These are phyloP conservation scores for Drosophila malerkotliana DNA, from an alignment of 1,140 invertebrate genomes.

Conservation along the genomic window DNA sequence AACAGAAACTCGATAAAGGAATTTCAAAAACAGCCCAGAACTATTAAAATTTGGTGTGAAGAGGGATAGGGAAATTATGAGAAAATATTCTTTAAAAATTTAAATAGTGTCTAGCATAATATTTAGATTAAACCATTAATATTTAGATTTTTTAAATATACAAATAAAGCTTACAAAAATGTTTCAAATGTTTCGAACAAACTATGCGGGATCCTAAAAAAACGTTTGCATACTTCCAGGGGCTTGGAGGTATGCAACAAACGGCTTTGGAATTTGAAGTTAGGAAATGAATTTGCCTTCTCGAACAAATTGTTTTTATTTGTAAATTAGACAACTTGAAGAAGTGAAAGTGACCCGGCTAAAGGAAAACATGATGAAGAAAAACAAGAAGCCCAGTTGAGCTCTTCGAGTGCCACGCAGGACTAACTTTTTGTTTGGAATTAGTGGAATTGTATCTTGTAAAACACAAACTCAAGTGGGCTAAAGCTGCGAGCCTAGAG, in stretches of 20 bases:
- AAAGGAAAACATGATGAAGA: slow-evolving; percentile 18
- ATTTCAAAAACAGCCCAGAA: background rate
- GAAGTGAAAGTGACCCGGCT: slow-evolving; percentile 33
- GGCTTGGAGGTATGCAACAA: slow-evolving; percentile 16
- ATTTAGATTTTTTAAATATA: background rate
- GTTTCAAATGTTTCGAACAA: slow-evolving; percentile 10
- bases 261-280: slow-evolving; percentile 16
- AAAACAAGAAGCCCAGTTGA: slow-evolving; percentile 30
- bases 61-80: background rate
- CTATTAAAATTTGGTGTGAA: background rate
- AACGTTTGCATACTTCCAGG: slow-evolving; percentile 45
- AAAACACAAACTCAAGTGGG: slow-evolving; percentile 80
- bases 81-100: background rate
- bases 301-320: slow-evolving; percentile 47
- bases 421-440: slow-evolving; percentile 80
- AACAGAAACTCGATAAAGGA: slow-evolving; percentile 6
- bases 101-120: too few species aligned
- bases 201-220: slow-evolving; percentile 17
- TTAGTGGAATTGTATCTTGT: slow-evolving; percentile 80
- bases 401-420: slow-evolving; percentile 67
- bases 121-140: too few species aligned
- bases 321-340: slow-evolving; percentile 48
- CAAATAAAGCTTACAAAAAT: slow-evolving; percentile 4
- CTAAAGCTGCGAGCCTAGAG: slow-evolving; percentile 75
- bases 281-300: slow-evolving; percentile 24